These are phyloP conservation scores for Agonum fuliginosum DNA, from an alignment of 2,888 invertebrate genomes.

Conservation along the genomic window DNA sequence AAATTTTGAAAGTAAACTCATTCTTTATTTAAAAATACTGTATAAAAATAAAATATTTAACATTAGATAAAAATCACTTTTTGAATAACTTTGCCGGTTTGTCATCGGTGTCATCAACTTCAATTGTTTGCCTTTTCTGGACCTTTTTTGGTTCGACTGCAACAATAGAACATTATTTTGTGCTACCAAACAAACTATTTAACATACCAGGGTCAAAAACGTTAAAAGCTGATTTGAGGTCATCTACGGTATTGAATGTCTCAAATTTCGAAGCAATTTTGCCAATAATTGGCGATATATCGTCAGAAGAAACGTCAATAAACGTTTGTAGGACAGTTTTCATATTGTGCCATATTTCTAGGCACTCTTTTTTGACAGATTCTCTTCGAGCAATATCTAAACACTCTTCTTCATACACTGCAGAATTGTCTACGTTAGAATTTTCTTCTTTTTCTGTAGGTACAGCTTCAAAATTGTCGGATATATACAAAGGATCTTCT, in stretches of 20 bases:
- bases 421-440: background rate
- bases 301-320: background rate
- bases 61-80: no score
- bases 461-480: no score
- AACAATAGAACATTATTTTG: no score
- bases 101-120: no score
- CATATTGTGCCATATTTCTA: background rate
- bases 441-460: background rate
- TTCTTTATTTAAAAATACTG: no score
- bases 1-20: no score
- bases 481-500: no score
- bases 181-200: no score
- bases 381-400: background rate
- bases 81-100: no score
- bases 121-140: no score
- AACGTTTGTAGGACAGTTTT: background rate
- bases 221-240: conserved; percentile 5
- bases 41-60: no score
- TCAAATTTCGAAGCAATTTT: conserved; percentile 39
- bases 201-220: conserved; percentile 19
- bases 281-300: background rate
- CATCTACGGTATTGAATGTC: background rate
- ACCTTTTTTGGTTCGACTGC: no score
- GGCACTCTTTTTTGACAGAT: background rate
- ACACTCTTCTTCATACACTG: background rate